These are phyloP conservation scores for Motacilla tschutschensis DNA, from an alignment of 2,113 vertebrate genomes.

Conservation along the genomic window DNA sequence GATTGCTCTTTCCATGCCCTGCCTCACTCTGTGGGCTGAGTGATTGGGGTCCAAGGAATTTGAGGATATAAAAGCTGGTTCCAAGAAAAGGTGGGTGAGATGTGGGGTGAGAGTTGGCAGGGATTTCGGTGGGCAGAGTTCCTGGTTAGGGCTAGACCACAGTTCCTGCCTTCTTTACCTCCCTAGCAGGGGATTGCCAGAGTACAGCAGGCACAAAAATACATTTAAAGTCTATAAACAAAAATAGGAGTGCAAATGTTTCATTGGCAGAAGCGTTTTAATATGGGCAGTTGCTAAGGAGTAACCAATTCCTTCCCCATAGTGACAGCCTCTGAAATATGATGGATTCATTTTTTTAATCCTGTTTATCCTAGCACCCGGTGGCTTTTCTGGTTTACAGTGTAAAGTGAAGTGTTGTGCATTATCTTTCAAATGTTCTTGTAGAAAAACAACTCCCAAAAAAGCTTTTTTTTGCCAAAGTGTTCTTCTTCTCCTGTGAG, in stretches of 20 bases:
- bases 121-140: not conserved
- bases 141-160: not conserved
- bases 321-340: not conserved
- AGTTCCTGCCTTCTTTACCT: not conserved
- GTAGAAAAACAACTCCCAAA: not conserved
- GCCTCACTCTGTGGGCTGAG: not conserved
- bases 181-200: not conserved
- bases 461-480: not conserved
- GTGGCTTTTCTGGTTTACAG: not conserved
- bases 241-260: constrained; percentile 10
- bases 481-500: not conserved
- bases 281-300: not conserved
- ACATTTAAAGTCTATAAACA: not conserved
- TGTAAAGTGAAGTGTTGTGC: not conserved
- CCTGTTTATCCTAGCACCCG: not conserved
- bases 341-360: not conserved
- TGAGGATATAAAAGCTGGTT: not conserved
- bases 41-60: constrained; percentile 10
- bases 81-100: not conserved
- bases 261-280: not conserved
- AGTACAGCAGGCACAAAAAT: not conserved
- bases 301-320: not conserved
- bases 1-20: not conserved
- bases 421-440: not conserved
- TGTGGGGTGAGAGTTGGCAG: not conserved